phyloP scores from a whole-genome alignment of 2,888 invertebrate genomes.

The Trichogramma dendrolimi region DNA sequence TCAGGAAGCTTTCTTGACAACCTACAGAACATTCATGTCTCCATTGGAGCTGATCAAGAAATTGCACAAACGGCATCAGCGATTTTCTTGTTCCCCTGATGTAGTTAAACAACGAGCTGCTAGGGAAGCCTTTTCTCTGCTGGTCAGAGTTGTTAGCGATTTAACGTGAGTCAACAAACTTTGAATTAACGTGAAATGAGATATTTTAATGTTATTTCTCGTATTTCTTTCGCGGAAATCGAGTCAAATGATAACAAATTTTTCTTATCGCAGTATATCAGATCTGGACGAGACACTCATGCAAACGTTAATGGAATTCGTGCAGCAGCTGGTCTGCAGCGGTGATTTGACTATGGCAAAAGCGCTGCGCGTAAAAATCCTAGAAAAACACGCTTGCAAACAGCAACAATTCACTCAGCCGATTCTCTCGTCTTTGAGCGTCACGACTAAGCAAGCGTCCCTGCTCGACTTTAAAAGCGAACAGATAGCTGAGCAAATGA shows the following conservation, averaged over 20 bases:
- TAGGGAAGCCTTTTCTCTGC: slow-evolving; percentile 83
- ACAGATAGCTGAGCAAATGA: slow-evolving; percentile 98
- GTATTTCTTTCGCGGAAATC: background rate
- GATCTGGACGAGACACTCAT: slow-evolving; percentile 80
- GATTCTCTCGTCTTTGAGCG: slow-evolving; percentile 55
- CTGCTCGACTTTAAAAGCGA: slow-evolving; percentile 90
- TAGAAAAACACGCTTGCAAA: slow-evolving; percentile 75
- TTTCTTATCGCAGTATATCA: slow-evolving; percentile 61
- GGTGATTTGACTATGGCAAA: slow-evolving; percentile 91
- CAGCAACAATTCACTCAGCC: slow-evolving; percentile 54
- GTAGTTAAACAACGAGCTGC: slow-evolving; percentile 71
- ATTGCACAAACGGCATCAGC: slow-evolving; percentile 73
- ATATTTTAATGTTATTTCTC: background rate
- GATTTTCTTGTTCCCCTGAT: slow-evolving; percentile 69
- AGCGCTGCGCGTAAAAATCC: slow-evolving; percentile 80
- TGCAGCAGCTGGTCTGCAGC: slow-evolving; percentile 85
- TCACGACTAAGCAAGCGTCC: slow-evolving; percentile 60
- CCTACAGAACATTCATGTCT: slow-evolving; percentile 92
- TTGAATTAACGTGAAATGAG: background rate
- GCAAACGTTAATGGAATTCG: slow-evolving; percentile 84
- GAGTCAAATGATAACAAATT: background rate
- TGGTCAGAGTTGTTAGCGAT: slow-evolving; percentile 92
- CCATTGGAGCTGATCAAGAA: slow-evolving; percentile 83
- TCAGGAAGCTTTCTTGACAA: slow-evolving; percentile 97
- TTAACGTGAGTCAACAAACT: slow-evolving; percentile 72